These are phyloP conservation scores for Apis dorsata DNA, from an alignment of 1,140 invertebrate genomes.

Conservation along the genomic window DNA sequence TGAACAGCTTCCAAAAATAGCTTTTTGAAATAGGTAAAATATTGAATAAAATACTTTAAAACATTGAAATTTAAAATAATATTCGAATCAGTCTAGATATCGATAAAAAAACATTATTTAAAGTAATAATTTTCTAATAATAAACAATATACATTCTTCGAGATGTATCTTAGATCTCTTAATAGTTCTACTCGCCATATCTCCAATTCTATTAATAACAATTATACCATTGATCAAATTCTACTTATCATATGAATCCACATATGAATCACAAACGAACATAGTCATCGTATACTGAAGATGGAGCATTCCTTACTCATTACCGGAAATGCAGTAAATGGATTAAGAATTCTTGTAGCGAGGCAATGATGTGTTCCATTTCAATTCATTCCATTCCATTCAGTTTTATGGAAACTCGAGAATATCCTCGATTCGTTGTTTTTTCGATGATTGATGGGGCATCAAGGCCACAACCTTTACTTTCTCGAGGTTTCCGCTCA, in stretches of 20 bases:
- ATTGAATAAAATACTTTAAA: too few species aligned
- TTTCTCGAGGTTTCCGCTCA: not conserved
- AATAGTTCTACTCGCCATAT: not conserved
- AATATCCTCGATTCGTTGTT: not conserved
- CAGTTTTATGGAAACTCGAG: not conserved
- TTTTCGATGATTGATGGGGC: not conserved
- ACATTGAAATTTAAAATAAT: too few species aligned
- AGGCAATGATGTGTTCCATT: not conserved
- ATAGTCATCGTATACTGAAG: not conserved
- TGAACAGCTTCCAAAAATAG: too few species aligned
- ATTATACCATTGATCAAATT: not conserved
- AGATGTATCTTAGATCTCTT: not conserved
- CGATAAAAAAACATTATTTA: too few species aligned
- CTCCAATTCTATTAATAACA: conserved; percentile 1
- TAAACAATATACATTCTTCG: not conserved
- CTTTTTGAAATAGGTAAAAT: too few species aligned
- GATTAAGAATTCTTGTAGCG: not conserved
- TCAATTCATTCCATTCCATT: not conserved
- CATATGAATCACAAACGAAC: not conserved
- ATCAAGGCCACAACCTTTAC: not conserved
- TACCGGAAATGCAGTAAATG: not conserved
- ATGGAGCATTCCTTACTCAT: not conserved
- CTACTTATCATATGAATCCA: not conserved
- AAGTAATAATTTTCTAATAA: too few species aligned
- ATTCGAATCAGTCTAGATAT: too few species aligned